These are phyloP conservation scores for Nymphalis c-album DNA, from an alignment of 2,888 invertebrate species.

Conservation along the genomic window DNA sequence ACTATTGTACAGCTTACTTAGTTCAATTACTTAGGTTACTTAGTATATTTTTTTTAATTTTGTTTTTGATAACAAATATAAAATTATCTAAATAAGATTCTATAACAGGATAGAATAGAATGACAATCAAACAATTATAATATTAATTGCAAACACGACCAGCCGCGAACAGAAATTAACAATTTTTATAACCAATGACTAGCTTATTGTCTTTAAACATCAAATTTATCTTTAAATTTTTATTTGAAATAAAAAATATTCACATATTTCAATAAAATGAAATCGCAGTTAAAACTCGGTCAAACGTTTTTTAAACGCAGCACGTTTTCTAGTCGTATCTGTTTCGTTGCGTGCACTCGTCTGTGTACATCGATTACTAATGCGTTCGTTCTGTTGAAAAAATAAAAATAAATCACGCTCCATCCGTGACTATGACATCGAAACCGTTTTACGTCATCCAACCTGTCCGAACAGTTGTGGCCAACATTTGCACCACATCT, in stretches of 20 bases:
- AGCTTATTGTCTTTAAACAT: too few species aligned
- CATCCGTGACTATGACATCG: constrained; percentile 60
- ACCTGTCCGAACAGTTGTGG: constrained; percentile 25
- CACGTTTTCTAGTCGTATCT: constrained; percentile 12
- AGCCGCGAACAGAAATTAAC: too few species aligned
- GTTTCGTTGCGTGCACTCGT: constrained; percentile 7
- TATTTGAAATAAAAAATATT: background rate
- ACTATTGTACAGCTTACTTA: too few species aligned
- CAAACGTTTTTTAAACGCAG: background rate
- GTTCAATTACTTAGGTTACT: too few species aligned
- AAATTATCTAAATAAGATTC: too few species aligned
- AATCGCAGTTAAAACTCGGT: background rate
- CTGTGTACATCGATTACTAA: constrained; percentile 35
- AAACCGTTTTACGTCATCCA: constrained; percentile 65
- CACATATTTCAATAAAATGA: background rate
- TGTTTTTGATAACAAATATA: too few species aligned
- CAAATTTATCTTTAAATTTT: background rate
- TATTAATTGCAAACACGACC: too few species aligned
- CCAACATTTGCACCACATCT: constrained; percentile 17
- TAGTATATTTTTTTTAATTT: too few species aligned
- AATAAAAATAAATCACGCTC: constrained; percentile 59
- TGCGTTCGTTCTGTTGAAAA: constrained; percentile 32
- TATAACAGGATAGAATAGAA: too few species aligned
- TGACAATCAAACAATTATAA: too few species aligned
- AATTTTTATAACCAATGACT: too few species aligned